A percentile compares a stretch with the other conserved stretches of the same genome.
These are phyloP conservation scores for Arge pagana DNA, from an alignment of 2,888 invertebrate genomes.

Conservation along the genomic window DNA sequence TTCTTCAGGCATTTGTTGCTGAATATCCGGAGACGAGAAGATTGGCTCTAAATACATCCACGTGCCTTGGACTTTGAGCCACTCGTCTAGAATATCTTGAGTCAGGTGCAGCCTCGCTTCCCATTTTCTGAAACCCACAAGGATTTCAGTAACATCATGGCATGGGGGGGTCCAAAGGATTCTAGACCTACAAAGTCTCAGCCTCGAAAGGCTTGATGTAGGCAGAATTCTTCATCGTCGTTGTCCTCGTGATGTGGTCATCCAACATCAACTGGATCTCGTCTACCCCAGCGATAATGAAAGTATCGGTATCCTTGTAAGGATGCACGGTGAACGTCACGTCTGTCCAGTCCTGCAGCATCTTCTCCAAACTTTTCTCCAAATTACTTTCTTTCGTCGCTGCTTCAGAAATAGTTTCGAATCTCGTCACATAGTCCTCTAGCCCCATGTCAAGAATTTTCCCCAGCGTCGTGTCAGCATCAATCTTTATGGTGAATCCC, in stretches of 20 bases:
- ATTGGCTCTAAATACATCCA: conserved; percentile 98
- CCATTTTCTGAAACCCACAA: conserved; percentile 72
- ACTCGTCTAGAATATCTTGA: conserved; percentile 92
- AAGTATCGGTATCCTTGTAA: conserved; percentile 91
- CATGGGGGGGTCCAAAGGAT: background rate
- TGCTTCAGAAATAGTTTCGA: conserved; percentile 89
- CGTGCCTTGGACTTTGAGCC: conserved; percentile 91
- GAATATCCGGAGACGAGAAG: conserved; percentile 95
- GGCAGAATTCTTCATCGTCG: conserved; percentile 96
- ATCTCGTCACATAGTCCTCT: conserved; percentile 81
- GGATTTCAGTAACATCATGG: background rate
- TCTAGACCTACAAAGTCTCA: conserved; percentile 69
- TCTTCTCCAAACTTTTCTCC: conserved; percentile 85
- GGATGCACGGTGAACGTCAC: conserved; percentile 73
- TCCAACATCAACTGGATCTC: conserved; percentile 92
- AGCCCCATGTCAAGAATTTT: conserved; percentile 87
- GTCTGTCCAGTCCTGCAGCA: conserved; percentile 89
- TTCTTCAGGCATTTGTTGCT: conserved; percentile 97
- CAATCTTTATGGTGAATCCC: conserved; percentile 84
- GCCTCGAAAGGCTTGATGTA: conserved; percentile 94
- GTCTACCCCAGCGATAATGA: conserved; percentile 86
- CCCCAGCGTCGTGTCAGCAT: conserved; percentile 79
- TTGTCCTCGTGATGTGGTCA: conserved; percentile 94
- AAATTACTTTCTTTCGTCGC: conserved; percentile 94
- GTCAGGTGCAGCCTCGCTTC: conserved; percentile 80